A percentile compares a stretch with the other conserved stretches of the same genome.
Evolutionary conservation across 2,888 invertebrate species (phyloP).

Genomic region (Dilophus febrilis): DNA sequence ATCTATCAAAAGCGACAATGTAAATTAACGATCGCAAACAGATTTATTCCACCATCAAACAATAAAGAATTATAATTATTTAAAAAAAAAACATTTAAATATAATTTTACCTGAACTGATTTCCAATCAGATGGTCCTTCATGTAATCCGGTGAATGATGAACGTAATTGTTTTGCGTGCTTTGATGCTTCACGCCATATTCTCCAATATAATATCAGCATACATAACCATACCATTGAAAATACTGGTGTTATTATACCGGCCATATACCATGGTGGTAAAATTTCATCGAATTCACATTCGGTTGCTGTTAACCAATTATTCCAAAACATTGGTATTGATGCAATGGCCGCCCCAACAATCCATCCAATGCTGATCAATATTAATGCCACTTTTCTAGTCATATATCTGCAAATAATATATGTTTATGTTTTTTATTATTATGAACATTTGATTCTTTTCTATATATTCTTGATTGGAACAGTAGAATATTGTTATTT

Average conservation of each 20-base stretch:
- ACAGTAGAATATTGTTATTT: background rate
- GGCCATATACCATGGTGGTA: constrained; percentile 31
- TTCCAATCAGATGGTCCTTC: constrained; percentile 50
- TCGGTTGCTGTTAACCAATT: constrained; percentile 42
- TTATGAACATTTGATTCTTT: background rate
- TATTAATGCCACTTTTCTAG: constrained; percentile 42
- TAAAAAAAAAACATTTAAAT: too few relatives aligned
- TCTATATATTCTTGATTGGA: too few relatives aligned
- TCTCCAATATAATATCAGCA: constrained; percentile 57
- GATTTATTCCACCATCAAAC: too few relatives aligned
- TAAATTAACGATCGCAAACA: too few relatives aligned
- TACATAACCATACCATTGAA: constrained; percentile 52
- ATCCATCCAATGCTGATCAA: constrained; percentile 52
- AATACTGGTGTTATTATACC: constrained; percentile 51
- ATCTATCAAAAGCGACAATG: too few relatives aligned
- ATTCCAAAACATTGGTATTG: constrained; percentile 63
- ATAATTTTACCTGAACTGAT: constrained; percentile 51
- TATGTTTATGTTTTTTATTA: too few relatives aligned
- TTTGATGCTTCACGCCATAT: constrained; percentile 63
- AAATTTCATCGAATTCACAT: constrained; percentile 53
- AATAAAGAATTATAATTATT: background rate
- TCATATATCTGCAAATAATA: constrained; percentile 48
- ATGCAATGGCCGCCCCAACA: constrained; percentile 44
- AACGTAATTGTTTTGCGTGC: constrained; percentile 49
- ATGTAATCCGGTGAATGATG: constrained; percentile 35